Percentiles rank a stretch among this genome's conserved stretches.
phyloP scores from a whole-genome alignment of 2,888 invertebrate species.

The Tipula unca region DNA sequence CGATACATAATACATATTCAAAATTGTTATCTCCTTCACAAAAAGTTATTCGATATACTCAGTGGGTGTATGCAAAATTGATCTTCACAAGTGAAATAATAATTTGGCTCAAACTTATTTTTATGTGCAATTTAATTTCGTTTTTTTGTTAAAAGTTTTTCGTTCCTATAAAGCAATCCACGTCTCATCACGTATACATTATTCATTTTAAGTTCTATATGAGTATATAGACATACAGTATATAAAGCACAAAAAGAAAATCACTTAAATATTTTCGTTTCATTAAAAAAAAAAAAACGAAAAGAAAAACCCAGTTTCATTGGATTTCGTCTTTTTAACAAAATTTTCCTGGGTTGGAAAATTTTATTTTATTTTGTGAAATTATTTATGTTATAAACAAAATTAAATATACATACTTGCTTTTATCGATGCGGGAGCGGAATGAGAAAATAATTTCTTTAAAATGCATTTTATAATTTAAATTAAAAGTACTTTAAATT shows the following conservation, averaged over 20 bases:
- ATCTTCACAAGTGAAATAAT: too few relatives aligned
- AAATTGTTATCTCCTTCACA: too few relatives aligned
- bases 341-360: background rate
- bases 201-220: background rate
- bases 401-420: background rate
- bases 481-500: background rate
- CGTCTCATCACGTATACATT: background rate
- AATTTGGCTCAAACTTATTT: too few relatives aligned
- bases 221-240: background rate
- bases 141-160: background rate
- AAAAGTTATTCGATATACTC: too few relatives aligned
- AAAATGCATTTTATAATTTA: background rate
- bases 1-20: too few relatives aligned
- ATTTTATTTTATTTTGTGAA: background rate
- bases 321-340: background rate
- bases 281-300: background rate
- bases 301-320: background rate
- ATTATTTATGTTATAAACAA: background rate
- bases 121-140: too few relatives aligned
- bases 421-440: background rate
- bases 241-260: background rate
- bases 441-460: background rate
- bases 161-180: too few relatives aligned
- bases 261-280: background rate
- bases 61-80: too few relatives aligned